These are phyloP conservation scores for Diarsia mendica DNA, from an alignment of 2,888 invertebrate species.

Conservation along the genomic window DNA sequence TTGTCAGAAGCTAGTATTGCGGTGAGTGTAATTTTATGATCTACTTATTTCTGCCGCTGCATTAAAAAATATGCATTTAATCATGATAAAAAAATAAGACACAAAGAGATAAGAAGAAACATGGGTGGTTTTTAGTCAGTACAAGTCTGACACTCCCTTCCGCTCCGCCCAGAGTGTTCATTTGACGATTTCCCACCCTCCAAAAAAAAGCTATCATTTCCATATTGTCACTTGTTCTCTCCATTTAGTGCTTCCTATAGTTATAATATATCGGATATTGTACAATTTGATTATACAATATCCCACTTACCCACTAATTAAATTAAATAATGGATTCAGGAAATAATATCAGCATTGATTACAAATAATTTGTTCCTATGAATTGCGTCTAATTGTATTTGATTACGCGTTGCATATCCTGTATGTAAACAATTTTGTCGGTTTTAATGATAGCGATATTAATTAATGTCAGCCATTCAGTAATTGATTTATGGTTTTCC, in stretches of 20 bases:
- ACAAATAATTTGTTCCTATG: background rate
- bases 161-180: no score
- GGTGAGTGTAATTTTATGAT: slow-evolving; percentile 67
- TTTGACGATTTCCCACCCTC: no score
- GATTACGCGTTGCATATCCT: slow-evolving; percentile 10
- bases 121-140: no score
- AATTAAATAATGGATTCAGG: background rate
- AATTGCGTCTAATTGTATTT: slow-evolving; percentile 12
- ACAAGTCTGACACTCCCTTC: no score
- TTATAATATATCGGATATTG: slow-evolving; percentile 37
- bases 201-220: background rate
- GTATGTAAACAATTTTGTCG: slow-evolving; percentile 19
- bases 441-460: slow-evolving; percentile 25
- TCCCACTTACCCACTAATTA: background rate
- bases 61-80: background rate
- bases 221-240: background rate
- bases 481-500: slow-evolving; percentile 12
- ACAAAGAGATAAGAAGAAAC: no score
- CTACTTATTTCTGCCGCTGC: background rate
- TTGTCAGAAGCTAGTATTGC: slow-evolving; percentile 81
- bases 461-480: background rate
- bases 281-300: background rate
- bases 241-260: background rate
- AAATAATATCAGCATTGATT: background rate
- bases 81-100: background rate